Base-by-base conservation (phyloP, 1,140 invertebrate genomes). In the Diachasma alloeum region DNA sequence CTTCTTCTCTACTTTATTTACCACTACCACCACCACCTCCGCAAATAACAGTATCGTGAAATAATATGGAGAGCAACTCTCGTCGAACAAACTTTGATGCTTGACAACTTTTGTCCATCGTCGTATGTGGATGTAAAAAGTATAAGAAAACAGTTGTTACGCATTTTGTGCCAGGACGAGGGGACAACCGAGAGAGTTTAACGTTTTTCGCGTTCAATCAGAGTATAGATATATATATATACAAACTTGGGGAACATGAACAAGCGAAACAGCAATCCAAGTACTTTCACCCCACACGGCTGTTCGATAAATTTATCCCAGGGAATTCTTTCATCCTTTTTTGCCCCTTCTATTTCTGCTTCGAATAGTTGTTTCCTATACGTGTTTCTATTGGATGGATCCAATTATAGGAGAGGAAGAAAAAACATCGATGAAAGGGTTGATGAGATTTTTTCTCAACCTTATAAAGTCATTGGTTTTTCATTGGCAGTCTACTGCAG, bases 281-380 rank as follows among this genome's bases (percentile, higher is more conserved):
- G 44, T 69, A 42, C 26, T 70, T 70, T 70, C 67, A 46, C 74
- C 59, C 48, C 53, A n/a, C 53, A n/a, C 8, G 26, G 66, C 66
- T 37, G 69, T 75, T 70, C 74, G 74, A 75, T 70, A 75, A 75
- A 75, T 70, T 75, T 75, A 75, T 70, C 66, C 24, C 44, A 6
- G 36, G 15, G 39, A 69, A 70, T 75, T 56, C 67, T 75, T 36
- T 56, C 22, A n/a, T 42, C 13, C 13, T 75, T 69, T 75, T 42
- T 42, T 13, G 13, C 8, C 66, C 44, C 31, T 44, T 75, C 59
- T 24, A 53, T 63, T 59, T 36, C 59, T 37, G 19, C 8, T 68
- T 75, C 26, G 36, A 42, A 46, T 68, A 48, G 63, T 48, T 31
- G 31, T 31, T 63, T 74, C 22, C 63, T 42, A 56, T 63, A 74